Conservation (phyloP, 1,140 invertebrate genomes). For the Brachionus asplanchnoidis region DNA sequence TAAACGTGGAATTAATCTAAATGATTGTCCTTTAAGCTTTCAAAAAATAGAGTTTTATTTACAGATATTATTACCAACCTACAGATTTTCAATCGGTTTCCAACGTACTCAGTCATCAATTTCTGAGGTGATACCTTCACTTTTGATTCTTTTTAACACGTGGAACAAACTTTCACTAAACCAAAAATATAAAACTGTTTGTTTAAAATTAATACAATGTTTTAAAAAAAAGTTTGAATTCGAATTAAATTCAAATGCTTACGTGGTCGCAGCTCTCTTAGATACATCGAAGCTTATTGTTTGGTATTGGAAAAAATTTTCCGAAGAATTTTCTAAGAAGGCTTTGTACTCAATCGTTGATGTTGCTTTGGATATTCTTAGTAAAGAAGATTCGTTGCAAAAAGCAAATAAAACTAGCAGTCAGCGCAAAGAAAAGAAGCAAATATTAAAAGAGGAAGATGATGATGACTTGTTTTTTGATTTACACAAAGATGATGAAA, state of each 20-base stretch:
- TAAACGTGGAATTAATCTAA: not conserved
- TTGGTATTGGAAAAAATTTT: constrained; percentile 6
- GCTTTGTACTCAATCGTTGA: not conserved
- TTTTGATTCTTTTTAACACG: not conserved
- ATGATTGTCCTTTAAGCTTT: not conserved
- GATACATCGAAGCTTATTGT: not conserved
- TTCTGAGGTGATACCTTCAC: not conserved
- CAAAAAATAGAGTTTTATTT: constrained; percentile 9
- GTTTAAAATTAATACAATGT: not conserved
- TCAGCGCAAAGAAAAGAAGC: not conserved
- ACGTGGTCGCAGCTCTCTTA: not conserved
- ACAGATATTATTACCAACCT: not conserved
- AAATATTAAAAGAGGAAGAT: not conserved
- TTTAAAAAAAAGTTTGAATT: constrained; percentile 2
- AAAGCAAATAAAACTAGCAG: not conserved
- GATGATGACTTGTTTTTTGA: not conserved
- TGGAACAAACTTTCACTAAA: not conserved
- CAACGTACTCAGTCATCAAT: not conserved
- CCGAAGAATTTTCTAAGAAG: not conserved
- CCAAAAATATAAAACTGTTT: not conserved
- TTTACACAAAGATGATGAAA: not conserved
- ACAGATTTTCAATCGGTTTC: not conserved
- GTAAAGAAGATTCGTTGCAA: not conserved
- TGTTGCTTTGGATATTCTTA: not conserved
- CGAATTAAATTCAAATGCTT: constrained; percentile 2